Evolutionary conservation across 1,140 invertebrate genomes (phyloP), one percentile per base, ranked within the genome.

Genomic region (Drosophila grimshawi): DNA sequence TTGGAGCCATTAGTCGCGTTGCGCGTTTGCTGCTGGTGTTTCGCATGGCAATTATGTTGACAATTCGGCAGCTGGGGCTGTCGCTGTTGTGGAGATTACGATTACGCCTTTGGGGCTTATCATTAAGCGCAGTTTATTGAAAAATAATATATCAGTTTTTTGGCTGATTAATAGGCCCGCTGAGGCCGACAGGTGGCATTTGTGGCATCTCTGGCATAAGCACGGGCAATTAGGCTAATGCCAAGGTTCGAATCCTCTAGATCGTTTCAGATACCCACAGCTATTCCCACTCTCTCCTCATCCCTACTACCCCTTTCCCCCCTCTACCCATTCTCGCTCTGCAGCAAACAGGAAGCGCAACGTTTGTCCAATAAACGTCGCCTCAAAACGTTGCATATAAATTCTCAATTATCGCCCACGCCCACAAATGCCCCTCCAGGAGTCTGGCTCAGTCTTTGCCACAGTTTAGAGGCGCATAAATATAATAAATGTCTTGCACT

Each of bases 371-470:
- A 88, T 83, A 88, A 86, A 88, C 85, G 83, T 86, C 83, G 83
- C 80, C 76, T 66, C 85, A 74, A 61, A 86, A 82, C 55, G 57
- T 63, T 70, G 65, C 83, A 78, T 71, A 86, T 86, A 86, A 88
- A 86, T 88, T 88, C 80, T 75, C 83, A 88, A 86, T 86, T 86
- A 86, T 88, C 83, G 85, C 83, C 85, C 83, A 86, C 83, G 83
- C 83, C 83, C 75, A 48, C 65, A 45, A 29, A 4, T 10, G 43
- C 32, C 35, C 60, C 60, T 35, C 19, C 2, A 69, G 53, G 69
- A 66, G 76, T 57, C 60, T 71, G 57, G 19, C 19, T 19, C 73
- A 79, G 83, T 19, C 19, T 88, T 83, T 79, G 76, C 78, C 64
- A 71, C 68, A 63, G 72, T 76, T 80, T 79, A 67, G 37, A 51